Conservation (phyloP, 2,888 invertebrate species). For the Euclidia mi region DNA sequence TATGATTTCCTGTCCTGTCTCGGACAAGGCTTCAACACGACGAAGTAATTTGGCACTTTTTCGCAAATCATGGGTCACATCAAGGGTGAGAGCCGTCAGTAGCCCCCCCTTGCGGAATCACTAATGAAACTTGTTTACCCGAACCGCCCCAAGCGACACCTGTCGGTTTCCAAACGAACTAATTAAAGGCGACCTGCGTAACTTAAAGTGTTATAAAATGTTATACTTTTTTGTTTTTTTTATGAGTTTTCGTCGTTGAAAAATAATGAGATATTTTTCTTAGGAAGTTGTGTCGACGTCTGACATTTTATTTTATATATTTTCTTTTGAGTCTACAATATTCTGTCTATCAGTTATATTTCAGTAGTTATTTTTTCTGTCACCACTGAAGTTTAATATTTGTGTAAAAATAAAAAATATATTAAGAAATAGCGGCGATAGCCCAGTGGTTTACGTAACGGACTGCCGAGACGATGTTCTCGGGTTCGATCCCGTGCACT, state of each 20-base stretch:
- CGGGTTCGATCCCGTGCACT: too few species aligned
- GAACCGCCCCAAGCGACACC: constrained; percentile 47
- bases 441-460: too few species aligned
- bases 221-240: constrained; percentile 35
- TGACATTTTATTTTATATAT: constrained; percentile 22
- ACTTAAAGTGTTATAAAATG: constrained; percentile 47
- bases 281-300: constrained; percentile 20
- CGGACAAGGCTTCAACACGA: constrained; percentile 52
- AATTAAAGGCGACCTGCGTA: constrained; percentile 47
- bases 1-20: constrained; percentile 25
- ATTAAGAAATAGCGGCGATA: too few species aligned
- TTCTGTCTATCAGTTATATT: constrained; percentile 17
- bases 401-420: not conserved
- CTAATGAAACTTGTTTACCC: constrained; percentile 59
- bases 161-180: constrained; percentile 57
- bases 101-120: constrained; percentile 40
- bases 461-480: too few species aligned
- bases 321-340: constrained; percentile 12
- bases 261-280: constrained; percentile 42
- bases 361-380: constrained; percentile 8
- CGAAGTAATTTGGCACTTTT: constrained; percentile 57
- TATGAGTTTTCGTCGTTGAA: constrained; percentile 36
- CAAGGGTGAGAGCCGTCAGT: constrained; percentile 44
- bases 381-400: not conserved
- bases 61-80: constrained; percentile 52